Conservation (phyloP, 2,888 invertebrate species). For the Ormyrus nitidulus region DNA sequence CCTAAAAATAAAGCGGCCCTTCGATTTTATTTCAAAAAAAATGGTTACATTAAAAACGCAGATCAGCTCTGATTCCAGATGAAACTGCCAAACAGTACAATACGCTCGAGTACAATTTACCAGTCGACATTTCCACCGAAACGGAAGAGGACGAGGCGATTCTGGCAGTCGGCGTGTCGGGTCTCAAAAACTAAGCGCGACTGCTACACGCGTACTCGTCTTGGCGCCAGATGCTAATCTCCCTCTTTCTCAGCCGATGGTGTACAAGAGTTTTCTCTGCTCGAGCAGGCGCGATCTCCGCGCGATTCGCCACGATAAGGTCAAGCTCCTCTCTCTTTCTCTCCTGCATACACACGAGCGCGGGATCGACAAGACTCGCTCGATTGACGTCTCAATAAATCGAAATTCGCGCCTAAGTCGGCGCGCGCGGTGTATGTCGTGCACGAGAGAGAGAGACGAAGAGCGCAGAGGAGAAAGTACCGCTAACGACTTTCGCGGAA, state of each 20-base stretch:
- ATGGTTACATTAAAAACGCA: no score
- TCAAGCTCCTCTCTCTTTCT: background rate
- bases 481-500: conserved; percentile 54
- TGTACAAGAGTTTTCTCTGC: background rate
- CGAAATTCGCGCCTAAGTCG: conserved; percentile 37
- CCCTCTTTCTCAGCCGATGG: background rate
- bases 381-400: conserved; percentile 60
- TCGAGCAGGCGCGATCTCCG: background rate
- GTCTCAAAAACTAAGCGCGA: no score
- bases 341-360: background rate
- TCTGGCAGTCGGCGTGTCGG: no score
- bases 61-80: no score
- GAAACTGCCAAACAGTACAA: no score
- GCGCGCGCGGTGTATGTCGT: conserved; percentile 12
- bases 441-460: background rate
- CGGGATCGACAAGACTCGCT: background rate
- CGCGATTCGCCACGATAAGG: conserved; percentile 38
- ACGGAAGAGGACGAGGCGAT: no score
- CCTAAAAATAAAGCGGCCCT: no score
- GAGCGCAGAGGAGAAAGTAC: conserved; percentile 40
- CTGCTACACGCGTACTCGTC: background rate
- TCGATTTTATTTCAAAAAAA: no score
- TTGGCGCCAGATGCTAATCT: conserved; percentile 40
- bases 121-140: no score
- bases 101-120: no score